Evolutionary conservation across 2,797 vertebrate genomes (phyloP).

Genomic region (Enoplosus armatus): DNA sequence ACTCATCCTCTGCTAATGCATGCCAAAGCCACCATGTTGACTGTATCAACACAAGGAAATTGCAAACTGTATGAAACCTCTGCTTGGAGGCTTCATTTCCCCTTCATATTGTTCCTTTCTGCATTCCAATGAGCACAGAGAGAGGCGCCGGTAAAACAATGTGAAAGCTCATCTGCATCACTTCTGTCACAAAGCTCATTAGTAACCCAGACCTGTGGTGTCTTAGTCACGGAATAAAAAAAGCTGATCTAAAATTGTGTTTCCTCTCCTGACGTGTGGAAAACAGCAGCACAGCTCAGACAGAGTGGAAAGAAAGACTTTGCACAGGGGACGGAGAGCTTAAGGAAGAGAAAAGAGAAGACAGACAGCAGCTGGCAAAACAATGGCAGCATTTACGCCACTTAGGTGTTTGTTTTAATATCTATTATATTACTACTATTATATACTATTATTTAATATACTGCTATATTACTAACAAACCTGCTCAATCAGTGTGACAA

Average conservation of each 20-base stretch:
- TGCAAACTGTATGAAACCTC: constrained; percentile 46
- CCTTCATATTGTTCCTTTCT: constrained; percentile 21
- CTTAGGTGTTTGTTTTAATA: constrained; percentile 29
- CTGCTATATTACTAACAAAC: constrained; percentile 26
- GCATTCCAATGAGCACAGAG: constrained; percentile 30
- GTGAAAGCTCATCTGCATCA: constrained; percentile 28
- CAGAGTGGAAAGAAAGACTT: constrained; percentile 38
- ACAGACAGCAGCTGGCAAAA: constrained; percentile 15
- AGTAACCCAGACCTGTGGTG: constrained; percentile 44
- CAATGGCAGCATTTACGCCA: not conserved
- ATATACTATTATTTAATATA: no score
- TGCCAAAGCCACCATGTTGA: constrained; percentile 22
- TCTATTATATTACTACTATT: no score
- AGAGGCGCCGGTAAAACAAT: constrained; percentile 23
- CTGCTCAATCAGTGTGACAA: not conserved
- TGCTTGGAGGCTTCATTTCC: constrained; percentile 70
- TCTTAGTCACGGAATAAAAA: constrained; percentile 37
- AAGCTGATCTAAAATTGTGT: constrained; percentile 30
- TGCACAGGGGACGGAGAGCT: constrained; percentile 16
- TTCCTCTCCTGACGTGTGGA: constrained; percentile 46
- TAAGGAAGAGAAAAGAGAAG: not conserved
- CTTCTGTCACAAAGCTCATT: constrained; percentile 41
- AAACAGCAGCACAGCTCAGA: constrained; percentile 40
- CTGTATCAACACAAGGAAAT: constrained; percentile 63
- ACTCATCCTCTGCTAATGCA: constrained; percentile 25